Evolutionary conservation across 1,140 invertebrate genomes (phyloP).

Genomic region (Arctopsyche grandis): DNA sequence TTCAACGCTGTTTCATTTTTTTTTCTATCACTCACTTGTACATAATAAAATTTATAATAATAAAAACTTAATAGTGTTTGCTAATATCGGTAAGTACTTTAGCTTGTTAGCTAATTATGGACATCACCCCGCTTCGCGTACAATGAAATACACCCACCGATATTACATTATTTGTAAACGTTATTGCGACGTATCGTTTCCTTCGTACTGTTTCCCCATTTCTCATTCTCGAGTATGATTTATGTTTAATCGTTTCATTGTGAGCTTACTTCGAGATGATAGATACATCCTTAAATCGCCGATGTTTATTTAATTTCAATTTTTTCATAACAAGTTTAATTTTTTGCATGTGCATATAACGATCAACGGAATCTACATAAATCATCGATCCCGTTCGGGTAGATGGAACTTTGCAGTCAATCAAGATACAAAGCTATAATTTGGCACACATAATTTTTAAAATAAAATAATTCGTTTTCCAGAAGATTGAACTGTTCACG

Average conservation of each 20-base stretch:
- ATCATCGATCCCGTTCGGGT: too few relatives aligned
- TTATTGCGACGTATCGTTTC: slow-evolving; percentile 14
- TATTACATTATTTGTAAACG: neutral
- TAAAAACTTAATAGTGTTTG: slow-evolving; percentile 13
- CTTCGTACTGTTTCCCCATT: neutral
- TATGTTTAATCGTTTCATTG: slow-evolving; percentile 11
- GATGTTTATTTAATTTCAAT: too few relatives aligned
- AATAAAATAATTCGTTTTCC: too few relatives aligned
- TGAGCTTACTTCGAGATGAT: neutral
- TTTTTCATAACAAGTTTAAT: too few relatives aligned
- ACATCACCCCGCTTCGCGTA: neutral
- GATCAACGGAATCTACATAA: too few relatives aligned
- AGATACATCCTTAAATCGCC: too few relatives aligned
- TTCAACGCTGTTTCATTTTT: neutral
- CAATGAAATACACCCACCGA: slow-evolving; percentile 20
- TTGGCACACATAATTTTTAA: too few relatives aligned
- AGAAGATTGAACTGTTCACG: too few relatives aligned
- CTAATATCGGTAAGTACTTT: slow-evolving; percentile 25
- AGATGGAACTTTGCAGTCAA: too few relatives aligned
- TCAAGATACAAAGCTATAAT: too few relatives aligned
- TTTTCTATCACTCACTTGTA: neutral
- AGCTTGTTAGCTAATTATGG: slow-evolving; percentile 27
- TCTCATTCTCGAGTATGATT: slow-evolving; percentile 3
- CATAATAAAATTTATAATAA: neutral
- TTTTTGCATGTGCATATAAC: too few relatives aligned